Evolutionary conservation across 2,113 vertebrate species (phyloP), one percentile per base, ranked within the genome.

Genomic region (Nipponia nippon): DNA sequence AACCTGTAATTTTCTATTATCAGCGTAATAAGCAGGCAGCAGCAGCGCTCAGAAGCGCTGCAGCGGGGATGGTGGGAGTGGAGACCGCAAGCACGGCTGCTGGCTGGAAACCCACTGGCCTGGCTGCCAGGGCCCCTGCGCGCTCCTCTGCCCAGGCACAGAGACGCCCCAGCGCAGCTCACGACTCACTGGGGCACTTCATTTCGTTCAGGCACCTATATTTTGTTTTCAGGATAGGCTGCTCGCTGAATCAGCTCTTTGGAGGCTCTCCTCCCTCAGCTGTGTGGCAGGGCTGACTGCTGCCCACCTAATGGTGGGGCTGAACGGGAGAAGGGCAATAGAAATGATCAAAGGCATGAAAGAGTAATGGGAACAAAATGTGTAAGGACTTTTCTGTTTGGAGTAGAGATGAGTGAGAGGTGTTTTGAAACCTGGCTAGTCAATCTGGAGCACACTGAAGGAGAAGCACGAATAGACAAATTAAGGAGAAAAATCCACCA

Each of bases 1-100:
- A 97, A 90, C 96, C 94, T 89, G 70, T 90, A 96, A 97, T 97
- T 97, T 97, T 97, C 96, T 96, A 88, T 97, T 95, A 97, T 97
- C 95, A 93, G 83, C 1, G 30, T 96, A 97, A 97, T 96, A 95
- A 96, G 96, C 90, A 97, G 88, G 93, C 94, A 92, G 93, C 63
- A 1, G n/a, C 88, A 70, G 92, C 1, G 6, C 66, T 90, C 83
- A 59, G 76, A 90, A 70, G 85, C 9, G 1, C 92, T 89, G 95
- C 77, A n/a, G 88, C 55, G 36, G n/a, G 83, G 53, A 61, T 72
- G 42, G 66, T 29, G 46, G 79, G 77, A 89, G 69, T 15, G 34
- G 49, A 95, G 62, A 32, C 42, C 2, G 9, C 66, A 69, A 50
- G 53, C 46, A 50, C 9, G 2, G 17, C 80, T 94, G 70, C 69